Conservation (phyloP, 1,140 invertebrate genomes). For the Drepana arcuata region DNA sequence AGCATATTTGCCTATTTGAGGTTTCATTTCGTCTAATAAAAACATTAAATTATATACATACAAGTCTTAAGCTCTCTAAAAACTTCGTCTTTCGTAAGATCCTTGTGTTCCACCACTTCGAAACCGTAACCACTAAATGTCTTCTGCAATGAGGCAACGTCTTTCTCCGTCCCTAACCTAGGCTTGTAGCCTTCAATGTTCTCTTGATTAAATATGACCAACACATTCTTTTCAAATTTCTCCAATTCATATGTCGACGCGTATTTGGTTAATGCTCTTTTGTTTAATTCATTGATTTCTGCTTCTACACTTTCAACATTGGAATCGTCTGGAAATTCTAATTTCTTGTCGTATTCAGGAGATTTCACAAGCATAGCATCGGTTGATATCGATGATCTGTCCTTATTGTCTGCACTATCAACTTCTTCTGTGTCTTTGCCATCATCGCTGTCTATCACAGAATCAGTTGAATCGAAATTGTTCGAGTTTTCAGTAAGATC, state of each 20-base stretch:
- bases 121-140: slow-evolving; percentile 42
- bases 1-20: too few relatives aligned
- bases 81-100: slow-evolving; percentile 34
- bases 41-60: slow-evolving; percentile 21
- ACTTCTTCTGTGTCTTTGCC: not conserved
- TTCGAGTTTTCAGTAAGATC: too few relatives aligned
- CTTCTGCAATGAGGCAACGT: slow-evolving; percentile 26
- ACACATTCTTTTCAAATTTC: slow-evolving; percentile 42
- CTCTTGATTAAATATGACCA: slow-evolving; percentile 52
- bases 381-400: not conserved
- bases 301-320: slow-evolving; percentile 1
- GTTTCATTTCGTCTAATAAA: too few relatives aligned
- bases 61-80: slow-evolving; percentile 27
- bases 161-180: slow-evolving; percentile 42
- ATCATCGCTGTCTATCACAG: not conserved
- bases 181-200: slow-evolving; percentile 31
- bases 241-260: slow-evolving; percentile 47
- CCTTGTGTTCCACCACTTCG: slow-evolving; percentile 29
- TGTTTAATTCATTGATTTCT: slow-evolving; percentile 15
- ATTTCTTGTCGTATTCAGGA: not conserved
- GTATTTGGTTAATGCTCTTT: slow-evolving; percentile 31
- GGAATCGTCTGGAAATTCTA: not conserved
- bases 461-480: too few relatives aligned
- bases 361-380: not conserved
- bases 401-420: not conserved